phyloP scores from a whole-genome alignment of 92 coral and sea anemone genomes.

The Parazoanthus swiftii region DNA sequence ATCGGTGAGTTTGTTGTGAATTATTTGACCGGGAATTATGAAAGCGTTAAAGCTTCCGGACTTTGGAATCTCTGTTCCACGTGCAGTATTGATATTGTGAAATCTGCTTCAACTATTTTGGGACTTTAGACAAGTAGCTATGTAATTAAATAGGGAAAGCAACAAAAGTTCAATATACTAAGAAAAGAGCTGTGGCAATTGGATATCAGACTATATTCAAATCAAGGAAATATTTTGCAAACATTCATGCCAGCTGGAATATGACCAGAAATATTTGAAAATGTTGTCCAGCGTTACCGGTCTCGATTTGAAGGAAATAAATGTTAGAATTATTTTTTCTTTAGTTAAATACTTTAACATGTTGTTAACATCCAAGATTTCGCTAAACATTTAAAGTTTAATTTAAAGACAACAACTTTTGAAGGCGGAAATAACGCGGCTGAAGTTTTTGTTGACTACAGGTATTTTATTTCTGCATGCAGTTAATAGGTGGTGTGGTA shows the following conservation, averaged over 20 bases:
- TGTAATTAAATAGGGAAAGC: too few species aligned
- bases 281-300: background rate
- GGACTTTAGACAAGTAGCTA: too few species aligned
- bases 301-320: background rate
- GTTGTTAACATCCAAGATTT: background rate
- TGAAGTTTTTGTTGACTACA: background rate
- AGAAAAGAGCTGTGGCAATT: background rate
- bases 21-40: background rate
- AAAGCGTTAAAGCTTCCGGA: background rate
- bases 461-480: background rate
- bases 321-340: background rate
- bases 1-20: background rate
- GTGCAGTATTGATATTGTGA: conserved; percentile 3
- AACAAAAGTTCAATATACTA: background rate
- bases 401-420: background rate
- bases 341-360: background rate
- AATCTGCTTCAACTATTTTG: background rate
- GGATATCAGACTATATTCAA: background rate
- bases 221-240: background rate
- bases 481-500: background rate
- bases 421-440: background rate
- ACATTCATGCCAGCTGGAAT: background rate
- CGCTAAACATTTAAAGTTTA: background rate
- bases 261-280: too few species aligned
- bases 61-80: background rate